Evolutionary conservation across 1,140 invertebrate genomes (phyloP).

Genomic region (Polyergus mexicanus): DNA sequence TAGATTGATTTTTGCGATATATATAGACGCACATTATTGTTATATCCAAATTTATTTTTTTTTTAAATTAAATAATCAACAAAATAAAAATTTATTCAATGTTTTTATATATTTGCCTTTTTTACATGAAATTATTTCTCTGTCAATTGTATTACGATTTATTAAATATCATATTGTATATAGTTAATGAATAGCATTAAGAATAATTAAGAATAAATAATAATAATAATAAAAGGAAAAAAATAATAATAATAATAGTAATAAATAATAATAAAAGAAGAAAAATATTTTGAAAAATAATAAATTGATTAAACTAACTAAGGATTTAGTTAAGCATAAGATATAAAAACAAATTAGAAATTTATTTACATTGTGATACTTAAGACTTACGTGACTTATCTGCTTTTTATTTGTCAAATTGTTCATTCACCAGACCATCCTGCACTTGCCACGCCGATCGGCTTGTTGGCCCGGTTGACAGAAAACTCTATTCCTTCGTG

Average conservation of each 20-base stretch:
- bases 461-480: conserved; percentile 73
- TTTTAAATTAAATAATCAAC: not conserved
- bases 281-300: not conserved
- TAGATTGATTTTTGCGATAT: not conserved
- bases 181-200: not conserved
- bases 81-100: not conserved
- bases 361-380: not conserved
- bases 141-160: not conserved
- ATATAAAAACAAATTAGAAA: not conserved
- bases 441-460: conserved; percentile 79
- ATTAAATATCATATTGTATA: not conserved
- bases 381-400: conserved; percentile 27
- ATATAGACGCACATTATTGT: not conserved
- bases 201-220: not conserved
- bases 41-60: not conserved
- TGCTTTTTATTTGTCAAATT: not conserved
- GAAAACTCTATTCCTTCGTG: conserved; percentile 60
- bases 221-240: not conserved
- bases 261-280: not conserved
- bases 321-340: no score
- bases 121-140: not conserved
- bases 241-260: not conserved
- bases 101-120: not conserved
- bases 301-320: not conserved
- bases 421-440: conserved; percentile 74